Conservation (phyloP, 1,140 invertebrate species). For the Micrasema minimum region DNA sequence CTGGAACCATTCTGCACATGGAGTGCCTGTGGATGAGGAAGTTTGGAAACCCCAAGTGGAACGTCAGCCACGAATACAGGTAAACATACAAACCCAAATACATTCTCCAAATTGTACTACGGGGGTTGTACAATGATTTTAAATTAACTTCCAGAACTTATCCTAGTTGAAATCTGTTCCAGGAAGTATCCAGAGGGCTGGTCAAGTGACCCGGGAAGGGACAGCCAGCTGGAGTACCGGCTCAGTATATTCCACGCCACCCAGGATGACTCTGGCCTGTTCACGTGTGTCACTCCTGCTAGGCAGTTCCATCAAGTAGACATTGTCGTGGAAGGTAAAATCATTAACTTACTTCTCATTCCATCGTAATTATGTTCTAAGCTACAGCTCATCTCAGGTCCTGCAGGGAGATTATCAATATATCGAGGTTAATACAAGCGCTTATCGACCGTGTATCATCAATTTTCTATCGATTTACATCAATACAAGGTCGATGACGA, state of each 20-base stretch:
- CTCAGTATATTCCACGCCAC: conserved; percentile 82
- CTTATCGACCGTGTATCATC: background rate
- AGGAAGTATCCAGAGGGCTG: conserved; percentile 84
- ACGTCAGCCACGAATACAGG: conserved; percentile 76
- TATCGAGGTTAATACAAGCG: no score
- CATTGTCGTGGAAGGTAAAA: conserved; percentile 80
- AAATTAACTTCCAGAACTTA: no score
- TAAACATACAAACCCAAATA: conserved; percentile 55
- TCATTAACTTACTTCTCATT: no score
- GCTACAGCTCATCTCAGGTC: no score
- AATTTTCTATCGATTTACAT: no score
- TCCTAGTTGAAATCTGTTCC: no score
- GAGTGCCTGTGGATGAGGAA: conserved; percentile 87
- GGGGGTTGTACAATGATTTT: no score
- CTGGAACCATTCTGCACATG: conserved; percentile 85
- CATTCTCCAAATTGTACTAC: background rate
- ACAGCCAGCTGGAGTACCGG: conserved; percentile 83
- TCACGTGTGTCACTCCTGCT: conserved; percentile 84
- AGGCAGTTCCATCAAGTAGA: conserved; percentile 82
- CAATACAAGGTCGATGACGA: no score
- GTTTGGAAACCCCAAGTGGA: conserved; percentile 87
- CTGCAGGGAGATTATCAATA: no score
- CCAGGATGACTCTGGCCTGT: conserved; percentile 82
- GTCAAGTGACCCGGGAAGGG: conserved; percentile 82
- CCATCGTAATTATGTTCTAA: no score